Percentiles rank a stretch among this genome's conserved stretches.
Conservation (phyloP, 2,113 vertebrate species). For the Rynchops niger region DNA sequence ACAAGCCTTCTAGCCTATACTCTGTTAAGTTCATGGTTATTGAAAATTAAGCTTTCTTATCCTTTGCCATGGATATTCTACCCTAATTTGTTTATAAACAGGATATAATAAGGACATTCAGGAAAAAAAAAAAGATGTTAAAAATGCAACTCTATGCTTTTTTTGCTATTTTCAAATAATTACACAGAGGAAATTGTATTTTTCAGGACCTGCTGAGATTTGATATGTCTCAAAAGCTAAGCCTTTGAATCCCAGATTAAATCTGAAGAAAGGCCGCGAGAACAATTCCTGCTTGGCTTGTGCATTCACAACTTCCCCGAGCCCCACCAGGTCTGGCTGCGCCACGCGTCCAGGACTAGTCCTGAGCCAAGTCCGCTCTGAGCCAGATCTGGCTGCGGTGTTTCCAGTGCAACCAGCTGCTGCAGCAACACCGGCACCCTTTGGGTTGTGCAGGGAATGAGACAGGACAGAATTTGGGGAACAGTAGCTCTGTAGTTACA, state of each 20-base stretch:
- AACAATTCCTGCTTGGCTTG: not conserved
- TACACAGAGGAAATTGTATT: not conserved
- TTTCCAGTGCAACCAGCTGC: not conserved
- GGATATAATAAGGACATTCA: not conserved
- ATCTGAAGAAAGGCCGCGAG: not conserved
- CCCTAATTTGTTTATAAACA: not conserved
- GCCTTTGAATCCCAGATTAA: not conserved
- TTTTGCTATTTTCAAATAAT: not conserved
- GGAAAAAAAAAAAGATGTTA: not conserved
- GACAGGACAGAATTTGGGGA: not conserved
- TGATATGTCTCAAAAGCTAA: not conserved
- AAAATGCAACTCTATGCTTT: not conserved
- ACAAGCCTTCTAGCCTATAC: not conserved
- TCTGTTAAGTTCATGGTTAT: not conserved
- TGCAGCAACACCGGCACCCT: not conserved
- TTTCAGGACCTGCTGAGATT: not conserved
- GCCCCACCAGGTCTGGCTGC: not conserved
- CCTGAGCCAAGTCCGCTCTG: not conserved
- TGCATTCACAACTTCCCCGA: not conserved
- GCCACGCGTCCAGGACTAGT: not conserved
- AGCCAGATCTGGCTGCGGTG: not conserved
- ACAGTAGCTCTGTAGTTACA: not conserved
- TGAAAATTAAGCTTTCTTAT: conserved; percentile 7
- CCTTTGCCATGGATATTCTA: not conserved
- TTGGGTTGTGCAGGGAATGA: not conserved